These are phyloP conservation scores for Neoniphon sammara DNA, from an alignment of 2,797 vertebrate species.

Conservation along the genomic window DNA sequence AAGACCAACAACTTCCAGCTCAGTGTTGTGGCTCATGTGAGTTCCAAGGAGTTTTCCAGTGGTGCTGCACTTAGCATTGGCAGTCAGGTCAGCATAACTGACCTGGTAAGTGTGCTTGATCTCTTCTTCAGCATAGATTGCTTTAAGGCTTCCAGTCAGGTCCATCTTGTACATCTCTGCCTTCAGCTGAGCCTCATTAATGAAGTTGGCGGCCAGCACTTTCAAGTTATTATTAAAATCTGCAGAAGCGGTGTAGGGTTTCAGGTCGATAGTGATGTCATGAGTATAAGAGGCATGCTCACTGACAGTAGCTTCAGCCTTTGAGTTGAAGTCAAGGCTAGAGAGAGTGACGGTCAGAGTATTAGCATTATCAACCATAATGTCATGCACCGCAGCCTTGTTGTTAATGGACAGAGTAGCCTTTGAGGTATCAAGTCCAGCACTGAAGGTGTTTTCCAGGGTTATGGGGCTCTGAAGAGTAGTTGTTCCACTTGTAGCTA, in stretches of 20 bases:
- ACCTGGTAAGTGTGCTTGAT: constrained; percentile 89
- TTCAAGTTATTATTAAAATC: constrained; percentile 86
- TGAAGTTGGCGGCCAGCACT: constrained; percentile 77
- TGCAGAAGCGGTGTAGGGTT: constrained; percentile 83
- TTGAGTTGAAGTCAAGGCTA: constrained; percentile 84
- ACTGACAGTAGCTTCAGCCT: constrained; percentile 82
- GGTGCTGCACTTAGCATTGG: constrained; percentile 87
- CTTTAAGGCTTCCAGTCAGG: constrained; percentile 86
- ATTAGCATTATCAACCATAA: constrained; percentile 86
- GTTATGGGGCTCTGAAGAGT: constrained; percentile 84
- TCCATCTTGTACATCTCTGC: constrained; percentile 86
- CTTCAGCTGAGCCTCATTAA: constrained; percentile 84
- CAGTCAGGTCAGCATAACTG: constrained; percentile 81
- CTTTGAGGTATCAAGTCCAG: constrained; percentile 82
- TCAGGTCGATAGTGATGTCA: constrained; percentile 83
- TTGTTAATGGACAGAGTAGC: constrained; percentile 83
- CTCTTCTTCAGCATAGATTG: constrained; percentile 82
- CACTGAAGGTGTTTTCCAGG: constrained; percentile 87
- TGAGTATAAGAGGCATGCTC: constrained; percentile 86
- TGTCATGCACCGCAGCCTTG: constrained; percentile 82
- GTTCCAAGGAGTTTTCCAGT: constrained; percentile 84
- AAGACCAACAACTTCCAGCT: constrained; percentile 86
- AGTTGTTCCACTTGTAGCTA: constrained; percentile 86
- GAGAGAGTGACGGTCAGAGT: constrained; percentile 83
- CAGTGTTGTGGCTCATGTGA: constrained; percentile 86